A percentile compares a stretch with the other conserved stretches of the same genome.
phyloP scores from a whole-genome alignment of 2,113 vertebrate genomes.

The Catagonus wagneri region DNA sequence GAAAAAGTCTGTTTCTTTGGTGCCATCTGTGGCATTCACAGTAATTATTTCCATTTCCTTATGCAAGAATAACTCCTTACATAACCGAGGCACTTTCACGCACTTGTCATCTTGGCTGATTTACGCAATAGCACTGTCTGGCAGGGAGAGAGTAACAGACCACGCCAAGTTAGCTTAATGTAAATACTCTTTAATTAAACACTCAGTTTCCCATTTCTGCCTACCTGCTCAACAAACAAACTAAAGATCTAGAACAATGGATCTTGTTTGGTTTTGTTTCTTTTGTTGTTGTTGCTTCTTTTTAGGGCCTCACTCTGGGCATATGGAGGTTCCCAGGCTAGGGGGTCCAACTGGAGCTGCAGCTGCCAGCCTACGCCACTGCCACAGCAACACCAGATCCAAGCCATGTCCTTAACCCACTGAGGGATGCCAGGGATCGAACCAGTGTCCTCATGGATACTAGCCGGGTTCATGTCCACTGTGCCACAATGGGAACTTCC shows the following conservation, averaged over 20 bases:
- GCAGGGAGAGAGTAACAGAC: background rate
- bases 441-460: no score
- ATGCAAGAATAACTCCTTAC: constrained; percentile 56
- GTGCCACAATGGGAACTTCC: no score
- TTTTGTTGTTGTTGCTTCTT: no score
- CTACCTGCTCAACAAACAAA: constrained; percentile 4
- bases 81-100: constrained; percentile 29
- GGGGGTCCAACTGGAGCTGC: no score
- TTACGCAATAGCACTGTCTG: constrained; percentile 34
- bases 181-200: background rate
- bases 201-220: background rate
- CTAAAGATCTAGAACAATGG: background rate
- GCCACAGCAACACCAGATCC: no score
- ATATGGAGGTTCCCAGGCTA: no score
- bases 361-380: no score
- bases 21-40: constrained; percentile 43
- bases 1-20: constrained; percentile 37
- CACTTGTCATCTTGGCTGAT: background rate
- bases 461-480: no score
- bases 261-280: no score
- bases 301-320: no score
- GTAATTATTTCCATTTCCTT: constrained; percentile 37
- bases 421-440: no score
- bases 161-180: background rate
- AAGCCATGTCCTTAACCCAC: no score